Base-by-base conservation (phyloP, 1,140 invertebrate genomes). In the Rhopalosiphum padi region DNA sequence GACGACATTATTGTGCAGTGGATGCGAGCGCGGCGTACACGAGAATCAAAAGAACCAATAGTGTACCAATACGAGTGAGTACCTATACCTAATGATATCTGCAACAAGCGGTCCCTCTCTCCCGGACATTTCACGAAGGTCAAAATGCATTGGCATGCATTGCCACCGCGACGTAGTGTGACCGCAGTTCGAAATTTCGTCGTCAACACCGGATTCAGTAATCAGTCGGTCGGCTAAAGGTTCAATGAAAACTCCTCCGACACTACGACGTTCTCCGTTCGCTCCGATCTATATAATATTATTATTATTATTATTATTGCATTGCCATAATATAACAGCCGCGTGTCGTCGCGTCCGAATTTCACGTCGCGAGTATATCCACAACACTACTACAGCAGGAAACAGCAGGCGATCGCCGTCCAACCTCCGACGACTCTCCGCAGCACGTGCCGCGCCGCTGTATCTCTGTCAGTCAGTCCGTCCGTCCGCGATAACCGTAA, bases 161-260 rank as follows among this genome's bases (percentile, higher is more conserved):
- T 53, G 46, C 53, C 51, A 60, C 88, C 88, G 88, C 53, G 51
- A 23, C 46, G 87, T 41, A 41, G 41, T 53, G 87, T 18, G 48
- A 53, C 48, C 87, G 48, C 48, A 22, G 86, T 89, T 22, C n/a
- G 87, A 89, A 35, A 89, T 53, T 53, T 89, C 87, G 87, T 89
- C 41, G 87, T 51, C 87, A 53, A 89, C 88, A 60, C 53, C n/a
- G 46, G 87, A 90, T 90, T 90, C 88, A 90, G 88, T 90, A 90
- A 60, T 90, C 88, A 90, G 88, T 90, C 88, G 88, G 53, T 60
- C 88, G 88, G 53, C 88, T 90, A 90, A 90, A 90, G 88, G 88
- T 90, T 90, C 88, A 90, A 90, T 90, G 88, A 90, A 90, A 90
- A 90, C 88, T 90, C 55, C 88, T 90, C 88, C n/a, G 25, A n/a